Base-by-base conservation (phyloP, 2,888 invertebrate species). In the Trissolcus japonicus region DNA sequence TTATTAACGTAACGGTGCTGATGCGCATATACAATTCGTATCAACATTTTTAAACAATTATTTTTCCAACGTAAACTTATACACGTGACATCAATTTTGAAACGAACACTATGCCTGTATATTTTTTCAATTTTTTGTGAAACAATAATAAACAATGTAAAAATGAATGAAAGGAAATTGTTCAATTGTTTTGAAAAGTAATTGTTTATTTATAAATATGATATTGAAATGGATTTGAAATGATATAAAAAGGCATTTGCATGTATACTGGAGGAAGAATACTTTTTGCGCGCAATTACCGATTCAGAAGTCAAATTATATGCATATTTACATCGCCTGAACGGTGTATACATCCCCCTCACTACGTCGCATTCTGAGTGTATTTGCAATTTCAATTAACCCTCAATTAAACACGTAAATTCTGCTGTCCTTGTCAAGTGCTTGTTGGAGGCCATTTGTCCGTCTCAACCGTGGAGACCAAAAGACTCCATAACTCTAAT, bases 341-440 rank as follows among this genome's bases (percentile, higher is more conserved):
- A 43, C 43, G 11, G 9, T 43, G 43, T 6, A 25, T 43, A 43
- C n/a, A 13, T 6, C 2, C 43, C 13, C 43, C 6, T 43, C 43
- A n/a, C 43, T 11, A 43, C 43, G 43, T 4, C 43, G 43, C n/a
- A n/a, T 14, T 13, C 41, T 41, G 9, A 3, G 9, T 41, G 41
- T 41, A 41, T 41, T 43, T 43, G 43, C 43, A 43, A 43, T 43
- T 43, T 43, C 43, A 43, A 43, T 43, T 43, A 43, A 43, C 43
- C n/a, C 43, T 43, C 43, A 14, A 43, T 43, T 43, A 43, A 13
- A 11, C 43, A 4, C 43, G 43, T 14, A 43, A 43, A 43, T 13
- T 14, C n/a, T 43, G 11, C 13, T 43, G 43, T 43, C 43, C n/a
- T 14, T 43, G 43, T 43, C n/a, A 4, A 25, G 25, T 25, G 25